Base-by-base conservation (phyloP, 2,113 vertebrate genomes). In the Corvus moneduloides region DNA sequence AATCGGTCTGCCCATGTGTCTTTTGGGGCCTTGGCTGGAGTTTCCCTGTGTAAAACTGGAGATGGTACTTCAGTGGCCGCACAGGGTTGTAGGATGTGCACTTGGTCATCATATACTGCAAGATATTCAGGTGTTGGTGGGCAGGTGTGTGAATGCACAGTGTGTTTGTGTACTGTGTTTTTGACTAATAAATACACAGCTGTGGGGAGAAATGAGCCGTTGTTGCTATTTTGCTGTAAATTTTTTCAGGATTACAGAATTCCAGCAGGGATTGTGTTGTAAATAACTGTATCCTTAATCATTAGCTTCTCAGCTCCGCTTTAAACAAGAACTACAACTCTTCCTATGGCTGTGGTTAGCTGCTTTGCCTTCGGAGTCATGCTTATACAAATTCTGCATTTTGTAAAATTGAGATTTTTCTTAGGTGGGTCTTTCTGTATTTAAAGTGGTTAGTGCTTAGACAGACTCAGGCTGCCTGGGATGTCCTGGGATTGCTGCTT, bases 61-160 rank as follows among this genome's bases (percentile, higher is more conserved):
- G 66, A 44, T 43, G 44, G 46, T 51, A 7, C 35, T 78, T 41
- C 17, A 26, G 73, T 43, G 43, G 23, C 30, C 21, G 1, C 2
- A 0, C 30, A 9, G 59, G 24, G 27, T 4, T 67, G 39, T 63
- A 9, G n/a, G 24, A 3, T 0, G 0, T 41, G 43, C 39, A 20
- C 24, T 66, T 74, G 14, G 24, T 54, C 30, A 18, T 71, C 16
- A 32, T 16, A 3, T 26, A 2, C 49, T 35, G 54, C 0, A 3
- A 11, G 62, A 12, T 39, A 9, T 1, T 49, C 12, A 19, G 2
- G 13, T 59, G n/a, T 41, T 56, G 18, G 14, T 43, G 35, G 27
- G 14, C 30, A 74, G 24, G 17, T 39, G 43, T 54, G 37, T 55
- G 28, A 37, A 24, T n/a, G n/a, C 14, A 14, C 13, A 11, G 9